Conservation (phyloP, 2,888 invertebrate species). For the Orchesella flavescens region DNA sequence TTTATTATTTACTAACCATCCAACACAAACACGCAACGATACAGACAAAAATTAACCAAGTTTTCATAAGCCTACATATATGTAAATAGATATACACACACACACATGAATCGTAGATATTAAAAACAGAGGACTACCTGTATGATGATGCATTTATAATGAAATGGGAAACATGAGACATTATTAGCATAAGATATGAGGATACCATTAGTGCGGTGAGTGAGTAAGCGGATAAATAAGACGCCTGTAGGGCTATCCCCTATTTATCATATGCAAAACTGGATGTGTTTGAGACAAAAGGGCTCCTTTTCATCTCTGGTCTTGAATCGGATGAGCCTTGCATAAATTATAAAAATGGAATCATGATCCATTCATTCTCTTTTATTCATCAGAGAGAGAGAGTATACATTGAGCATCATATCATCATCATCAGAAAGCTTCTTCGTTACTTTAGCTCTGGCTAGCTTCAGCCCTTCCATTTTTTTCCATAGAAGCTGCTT, state of each 20-base stretch:
- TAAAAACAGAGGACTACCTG: neutral
- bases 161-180: slow-evolving; percentile 55
- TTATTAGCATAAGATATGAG: slow-evolving; percentile 67
- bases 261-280: slow-evolving; percentile 66
- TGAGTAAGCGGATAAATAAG: slow-evolving; percentile 66
- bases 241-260: slow-evolving; percentile 64
- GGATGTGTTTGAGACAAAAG: slow-evolving; percentile 61
- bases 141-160: slow-evolving; percentile 27
- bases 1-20: slow-evolving; percentile 50
- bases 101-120: neutral
- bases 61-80: slow-evolving; percentile 33
- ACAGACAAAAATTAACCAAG: slow-evolving; percentile 48
- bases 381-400: slow-evolving; percentile 29
- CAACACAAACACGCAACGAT: slow-evolving; percentile 34
- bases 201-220: slow-evolving; percentile 58
- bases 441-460: neutral
- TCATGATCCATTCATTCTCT: slow-evolving; percentile 59
- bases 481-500: neutral
- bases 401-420: neutral
- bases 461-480: neutral
- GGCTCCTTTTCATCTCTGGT: slow-evolving; percentile 56
- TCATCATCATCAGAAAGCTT: neutral
- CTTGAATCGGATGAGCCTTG: slow-evolving; percentile 63
- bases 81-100: neutral
- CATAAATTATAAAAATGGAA: slow-evolving; percentile 63